These are phyloP conservation scores for Tribolium madens DNA, from an alignment of 1,140 invertebrate genomes.

Conservation along the genomic window DNA sequence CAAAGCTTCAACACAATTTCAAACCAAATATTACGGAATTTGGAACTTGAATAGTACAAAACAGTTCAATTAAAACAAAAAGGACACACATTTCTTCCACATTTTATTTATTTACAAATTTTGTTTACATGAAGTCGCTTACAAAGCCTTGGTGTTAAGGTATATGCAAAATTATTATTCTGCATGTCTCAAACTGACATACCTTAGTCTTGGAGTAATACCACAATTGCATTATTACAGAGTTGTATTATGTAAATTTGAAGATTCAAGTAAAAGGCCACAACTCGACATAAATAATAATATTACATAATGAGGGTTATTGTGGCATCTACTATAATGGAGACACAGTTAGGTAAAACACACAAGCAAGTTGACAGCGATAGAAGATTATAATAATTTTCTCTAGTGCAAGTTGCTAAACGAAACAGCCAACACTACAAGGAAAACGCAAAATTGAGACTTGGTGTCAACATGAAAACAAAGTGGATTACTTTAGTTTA, in stretches of 20 bases:
- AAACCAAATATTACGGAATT: background rate
- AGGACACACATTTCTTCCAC: background rate
- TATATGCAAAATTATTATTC: background rate
- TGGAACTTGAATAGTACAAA: background rate
- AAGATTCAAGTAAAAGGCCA: background rate
- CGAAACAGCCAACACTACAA: background rate
- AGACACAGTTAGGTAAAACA: background rate
- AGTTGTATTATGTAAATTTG: background rate
- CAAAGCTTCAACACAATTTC: too few relatives aligned
- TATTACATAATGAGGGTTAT: background rate
- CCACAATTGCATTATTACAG: background rate
- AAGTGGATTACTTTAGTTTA: too few relatives aligned
- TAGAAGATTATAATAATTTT: background rate
- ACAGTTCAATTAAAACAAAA: background rate
- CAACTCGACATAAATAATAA: background rate
- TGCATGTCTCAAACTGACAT: background rate
- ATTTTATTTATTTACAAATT: too few relatives aligned
- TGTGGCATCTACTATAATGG: background rate
- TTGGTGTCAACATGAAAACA: background rate
- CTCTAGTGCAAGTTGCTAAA: background rate
- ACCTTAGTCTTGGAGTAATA: background rate
- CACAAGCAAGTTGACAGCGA: background rate
- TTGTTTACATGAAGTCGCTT: too few relatives aligned
- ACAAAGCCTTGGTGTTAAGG: too few relatives aligned
- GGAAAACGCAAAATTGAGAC: background rate